A percentile compares a stretch with the other conserved stretches of the same genome.
phyloP scores from a whole-genome alignment of 2,797 vertebrate species.

The Peromyscus nudipes region DNA sequence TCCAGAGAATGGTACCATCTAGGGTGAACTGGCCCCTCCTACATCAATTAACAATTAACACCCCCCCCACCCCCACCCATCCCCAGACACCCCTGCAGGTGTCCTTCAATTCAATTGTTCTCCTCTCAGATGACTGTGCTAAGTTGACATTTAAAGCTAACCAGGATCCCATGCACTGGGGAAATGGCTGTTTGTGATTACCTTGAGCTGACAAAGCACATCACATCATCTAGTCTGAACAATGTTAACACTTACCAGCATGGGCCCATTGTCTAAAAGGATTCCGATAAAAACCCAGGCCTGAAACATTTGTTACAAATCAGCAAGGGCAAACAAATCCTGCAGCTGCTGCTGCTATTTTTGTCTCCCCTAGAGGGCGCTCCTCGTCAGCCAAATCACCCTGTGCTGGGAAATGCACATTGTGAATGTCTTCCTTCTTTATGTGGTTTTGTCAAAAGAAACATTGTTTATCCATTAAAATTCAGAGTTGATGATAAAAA shows the following conservation, averaged over 20 bases:
- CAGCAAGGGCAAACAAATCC: not conserved
- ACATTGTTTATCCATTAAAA: not conserved
- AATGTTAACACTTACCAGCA: not conserved
- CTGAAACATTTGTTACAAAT: not conserved
- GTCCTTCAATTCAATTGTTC: no score
- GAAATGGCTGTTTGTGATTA: not conserved
- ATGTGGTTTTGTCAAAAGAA: constrained; percentile 33
- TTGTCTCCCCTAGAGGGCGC: constrained; percentile 76
- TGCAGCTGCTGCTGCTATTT: not conserved
- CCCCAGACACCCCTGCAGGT: no score
- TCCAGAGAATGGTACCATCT: no score
- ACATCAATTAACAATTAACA: not conserved
- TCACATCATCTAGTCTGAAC: not conserved
- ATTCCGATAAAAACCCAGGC: not conserved
- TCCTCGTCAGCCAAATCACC: constrained; percentile 21
- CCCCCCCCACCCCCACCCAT: no score
- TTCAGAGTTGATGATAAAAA: not conserved
- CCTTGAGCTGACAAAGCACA: not conserved
- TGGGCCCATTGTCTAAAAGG: not conserved
- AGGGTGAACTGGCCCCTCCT: not conserved
- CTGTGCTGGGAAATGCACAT: not conserved
- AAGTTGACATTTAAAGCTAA: not conserved
- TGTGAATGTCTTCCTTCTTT: constrained; percentile 23
- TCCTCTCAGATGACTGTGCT: not conserved
- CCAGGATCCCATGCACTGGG: not conserved